Evolutionary conservation across 2,113 vertebrate genomes (phyloP), one percentile per base, ranked within the genome.

Genomic region (Festucalex cinctus): DNA sequence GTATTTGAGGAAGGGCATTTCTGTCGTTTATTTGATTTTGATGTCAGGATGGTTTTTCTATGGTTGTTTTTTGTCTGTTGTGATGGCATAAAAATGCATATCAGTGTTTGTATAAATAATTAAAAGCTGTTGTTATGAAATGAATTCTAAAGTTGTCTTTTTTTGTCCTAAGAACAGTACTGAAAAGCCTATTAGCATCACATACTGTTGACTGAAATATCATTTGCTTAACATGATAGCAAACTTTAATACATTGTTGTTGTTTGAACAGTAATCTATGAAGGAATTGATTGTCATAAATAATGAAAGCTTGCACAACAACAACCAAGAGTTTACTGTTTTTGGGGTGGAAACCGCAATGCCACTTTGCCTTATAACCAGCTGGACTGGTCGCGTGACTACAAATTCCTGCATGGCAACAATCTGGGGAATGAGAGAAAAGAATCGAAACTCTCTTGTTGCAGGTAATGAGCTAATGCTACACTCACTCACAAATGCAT

Each of bases 41-140:
- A 53, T 67, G 44, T 74, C 10, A 28, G 13, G 64, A 51, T 0
- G 22, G 24, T 76, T 51, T 79, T 57, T 75, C 12, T 73, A 24
- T 73, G 64, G 22, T 1, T n/a, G n/a, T 20, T 48, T 5, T 81
- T 51, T 54, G 67, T 65, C 83, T 79, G n/a, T 60, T 81, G 74
- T 74, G 32, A 69, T 69, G 70, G 58, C 48, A 66, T 68, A 20
- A 69, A 77, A 71, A 65, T 39, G 66, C 60, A 72, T 49, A 69
- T 74, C 54, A 63, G 68, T 78, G 66, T 74, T 78, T 79, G 63
- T 82, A 83, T 76, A 77, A 84, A 78, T 71, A 53, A 35, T 54
- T 59, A 53, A 66, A 65, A 32, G 54, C 24, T 19, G 12, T 35
- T 81, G 65, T 26, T 74, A 36, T 61, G 12, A 24, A 24, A 20